Conservation (phyloP, 2,888 invertebrate genomes). For the Pachydiplax longipennis region DNA sequence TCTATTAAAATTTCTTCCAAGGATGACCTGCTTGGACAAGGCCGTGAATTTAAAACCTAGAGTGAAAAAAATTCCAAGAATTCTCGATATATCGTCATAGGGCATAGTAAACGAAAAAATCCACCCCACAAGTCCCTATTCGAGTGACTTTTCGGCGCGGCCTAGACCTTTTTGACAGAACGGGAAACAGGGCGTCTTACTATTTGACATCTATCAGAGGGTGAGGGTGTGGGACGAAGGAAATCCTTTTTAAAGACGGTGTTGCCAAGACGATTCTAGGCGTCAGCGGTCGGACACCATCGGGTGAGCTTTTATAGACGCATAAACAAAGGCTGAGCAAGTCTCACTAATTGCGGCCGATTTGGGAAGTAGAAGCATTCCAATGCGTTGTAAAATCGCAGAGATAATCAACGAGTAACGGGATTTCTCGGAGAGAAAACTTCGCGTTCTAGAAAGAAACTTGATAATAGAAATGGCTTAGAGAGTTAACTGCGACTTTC, state of each 20-base stretch:
- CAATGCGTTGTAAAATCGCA: neutral
- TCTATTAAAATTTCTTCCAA: too few species aligned
- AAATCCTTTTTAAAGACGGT: neutral
- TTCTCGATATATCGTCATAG: too few species aligned
- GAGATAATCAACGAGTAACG: neutral
- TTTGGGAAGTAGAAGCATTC: neutral
- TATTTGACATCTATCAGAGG: constrained; percentile 1
- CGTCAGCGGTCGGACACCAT: neutral
- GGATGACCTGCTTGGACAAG: too few species aligned
- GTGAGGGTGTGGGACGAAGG: neutral
- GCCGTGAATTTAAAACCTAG: too few species aligned
- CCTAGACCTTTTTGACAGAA: neutral
- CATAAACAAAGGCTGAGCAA: neutral
- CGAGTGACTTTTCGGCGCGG: neutral
- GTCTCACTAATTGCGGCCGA: neutral
- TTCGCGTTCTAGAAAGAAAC: too few species aligned
- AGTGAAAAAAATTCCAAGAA: too few species aligned
- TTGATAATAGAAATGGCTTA: too few species aligned
- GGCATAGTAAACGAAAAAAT: too few species aligned
- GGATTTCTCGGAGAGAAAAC: neutral
- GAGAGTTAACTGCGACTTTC: too few species aligned
- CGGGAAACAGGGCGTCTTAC: neutral
- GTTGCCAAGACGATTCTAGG: neutral
- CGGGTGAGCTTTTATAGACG: neutral
- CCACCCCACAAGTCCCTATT: neutral